Evolutionary conservation across 2,888 invertebrate species (phyloP).

Genomic region (Mystacides longicornis): DNA sequence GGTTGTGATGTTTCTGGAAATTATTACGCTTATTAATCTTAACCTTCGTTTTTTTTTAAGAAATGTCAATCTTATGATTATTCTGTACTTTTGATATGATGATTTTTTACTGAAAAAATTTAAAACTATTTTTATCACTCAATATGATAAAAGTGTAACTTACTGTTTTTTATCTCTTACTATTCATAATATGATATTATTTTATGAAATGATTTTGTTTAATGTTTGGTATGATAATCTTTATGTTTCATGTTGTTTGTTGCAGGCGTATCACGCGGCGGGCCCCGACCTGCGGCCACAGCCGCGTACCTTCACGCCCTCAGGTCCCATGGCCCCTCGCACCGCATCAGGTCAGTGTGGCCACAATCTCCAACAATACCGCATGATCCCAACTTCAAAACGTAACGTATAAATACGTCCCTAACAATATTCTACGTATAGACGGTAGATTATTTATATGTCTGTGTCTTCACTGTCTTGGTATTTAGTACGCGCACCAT

Average conservation of each 20-base stretch:
- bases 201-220: background rate
- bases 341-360: constrained; percentile 33
- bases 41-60: too few species aligned
- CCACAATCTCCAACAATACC: background rate
- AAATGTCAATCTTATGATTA: too few species aligned
- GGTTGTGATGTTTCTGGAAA: too few species aligned
- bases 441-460: background rate
- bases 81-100: too few species aligned
- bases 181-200: too few species aligned
- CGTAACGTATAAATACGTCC: constrained; percentile 12
- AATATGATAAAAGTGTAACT: too few species aligned
- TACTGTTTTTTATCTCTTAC: too few species aligned
- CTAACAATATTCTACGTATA: background rate
- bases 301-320: constrained; percentile 39
- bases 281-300: constrained; percentile 30
- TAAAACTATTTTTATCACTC: too few species aligned
- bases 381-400: constrained; percentile 15
- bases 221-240: background rate
- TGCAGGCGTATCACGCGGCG: constrained; percentile 29
- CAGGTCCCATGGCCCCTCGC: constrained; percentile 40
- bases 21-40: too few species aligned
- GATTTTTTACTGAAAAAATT: too few species aligned
- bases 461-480: too few species aligned
- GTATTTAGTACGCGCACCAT: too few species aligned
- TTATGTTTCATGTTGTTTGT: constrained; percentile 4